Conservation (phyloP, 2,888 invertebrate genomes). For the Parnassius apollo region DNA sequence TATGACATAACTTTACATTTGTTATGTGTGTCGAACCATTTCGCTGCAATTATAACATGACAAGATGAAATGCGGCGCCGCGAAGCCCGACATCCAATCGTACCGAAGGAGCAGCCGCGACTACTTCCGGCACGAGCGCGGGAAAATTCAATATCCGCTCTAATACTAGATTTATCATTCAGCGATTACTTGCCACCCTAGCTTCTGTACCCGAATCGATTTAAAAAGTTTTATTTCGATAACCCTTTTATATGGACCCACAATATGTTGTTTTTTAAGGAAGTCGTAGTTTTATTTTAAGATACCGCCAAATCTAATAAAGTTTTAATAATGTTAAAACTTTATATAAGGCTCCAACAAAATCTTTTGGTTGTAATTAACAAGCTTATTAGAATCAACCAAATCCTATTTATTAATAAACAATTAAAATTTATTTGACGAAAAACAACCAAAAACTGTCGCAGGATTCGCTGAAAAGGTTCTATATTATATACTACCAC, state of each 20-base stretch:
- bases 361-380: too few species aligned
- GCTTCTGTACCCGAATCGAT: constrained; percentile 43
- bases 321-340: too few species aligned
- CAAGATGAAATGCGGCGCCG: constrained; percentile 64
- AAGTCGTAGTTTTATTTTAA: background rate
- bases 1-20: too few species aligned
- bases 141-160: constrained; percentile 76
- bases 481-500: too few species aligned
- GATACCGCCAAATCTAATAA: too few species aligned
- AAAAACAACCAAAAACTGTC: too few species aligned
- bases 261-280: background rate
- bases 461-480: too few species aligned
- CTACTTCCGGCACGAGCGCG: constrained; percentile 64
- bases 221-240: constrained; percentile 40
- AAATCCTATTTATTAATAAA: too few species aligned
- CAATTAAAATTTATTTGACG: too few species aligned
- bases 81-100: constrained; percentile 55
- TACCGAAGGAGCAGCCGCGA: constrained; percentile 49
- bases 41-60: constrained; percentile 48
- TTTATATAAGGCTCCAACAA: too few species aligned
- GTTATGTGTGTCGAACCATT: background rate
- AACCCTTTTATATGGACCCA: background rate
- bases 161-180: constrained; percentile 66
- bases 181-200: constrained; percentile 54
- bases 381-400: too few species aligned